A percentile compares a stretch with the other conserved stretches of the same genome.
phyloP scores from a whole-genome alignment of 2,888 invertebrate genomes.

The Dyspetes luteomarginatus region DNA sequence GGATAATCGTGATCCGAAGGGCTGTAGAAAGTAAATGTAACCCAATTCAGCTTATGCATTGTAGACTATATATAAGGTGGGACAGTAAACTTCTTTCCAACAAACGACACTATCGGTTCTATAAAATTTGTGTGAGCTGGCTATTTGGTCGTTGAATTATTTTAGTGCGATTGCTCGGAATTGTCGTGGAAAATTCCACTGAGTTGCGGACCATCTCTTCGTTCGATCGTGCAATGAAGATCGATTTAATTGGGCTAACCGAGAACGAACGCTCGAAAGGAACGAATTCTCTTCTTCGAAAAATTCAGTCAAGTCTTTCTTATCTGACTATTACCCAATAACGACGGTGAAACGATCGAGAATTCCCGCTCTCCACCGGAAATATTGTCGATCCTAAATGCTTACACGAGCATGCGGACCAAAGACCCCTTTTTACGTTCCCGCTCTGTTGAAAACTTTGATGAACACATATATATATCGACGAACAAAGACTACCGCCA shows the following conservation, averaged over 20 bases:
- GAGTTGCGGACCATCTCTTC: slow-evolving; percentile 46
- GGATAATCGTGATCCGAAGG: no score
- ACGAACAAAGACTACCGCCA: slow-evolving; percentile 68
- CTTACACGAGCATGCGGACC: slow-evolving; percentile 61
- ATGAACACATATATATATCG: slow-evolving; percentile 43
- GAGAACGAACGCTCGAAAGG: slow-evolving; percentile 52
- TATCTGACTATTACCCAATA: slow-evolving; percentile 78
- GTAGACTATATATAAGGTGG: no score
- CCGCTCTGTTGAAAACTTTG: slow-evolving; percentile 21
- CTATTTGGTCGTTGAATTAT: slow-evolving; percentile 62
- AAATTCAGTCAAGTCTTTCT: slow-evolving; percentile 69
- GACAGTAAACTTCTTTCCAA: neutral
- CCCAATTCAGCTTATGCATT: no score
- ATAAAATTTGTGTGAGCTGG: slow-evolving; percentile 31
- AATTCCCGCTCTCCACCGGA: slow-evolving; percentile 70
- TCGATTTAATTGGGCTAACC: slow-evolving; percentile 77
- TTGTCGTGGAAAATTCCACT: slow-evolving; percentile 68
- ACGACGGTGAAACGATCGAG: slow-evolving; percentile 58
- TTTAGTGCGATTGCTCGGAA: slow-evolving; percentile 65
- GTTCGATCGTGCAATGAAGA: slow-evolving; percentile 64
- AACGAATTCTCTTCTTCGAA: slow-evolving; percentile 63
- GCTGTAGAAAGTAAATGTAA: no score
- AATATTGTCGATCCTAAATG: slow-evolving; percentile 73
- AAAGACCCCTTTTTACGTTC: slow-evolving; percentile 33
- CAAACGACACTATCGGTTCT: neutral